Conservation (phyloP, 2,113 vertebrate species). For the Phrynosoma platyrhinos region DNA sequence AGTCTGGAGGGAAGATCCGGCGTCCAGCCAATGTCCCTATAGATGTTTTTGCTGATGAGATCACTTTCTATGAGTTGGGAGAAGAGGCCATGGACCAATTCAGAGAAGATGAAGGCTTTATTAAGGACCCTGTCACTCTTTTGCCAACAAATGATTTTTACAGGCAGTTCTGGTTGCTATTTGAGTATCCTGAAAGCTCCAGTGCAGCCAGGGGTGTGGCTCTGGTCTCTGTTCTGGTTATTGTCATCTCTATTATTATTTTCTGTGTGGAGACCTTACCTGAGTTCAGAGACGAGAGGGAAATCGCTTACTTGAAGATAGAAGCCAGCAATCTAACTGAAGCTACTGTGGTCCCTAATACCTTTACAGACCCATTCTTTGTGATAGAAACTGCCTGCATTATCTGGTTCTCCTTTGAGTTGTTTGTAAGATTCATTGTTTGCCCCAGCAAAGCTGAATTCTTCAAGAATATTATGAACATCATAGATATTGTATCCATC, state of each 20-base stretch:
- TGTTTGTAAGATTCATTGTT: slow-evolving; percentile 87
- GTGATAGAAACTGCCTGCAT: slow-evolving; percentile 94
- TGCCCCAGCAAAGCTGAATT: slow-evolving; percentile 94
- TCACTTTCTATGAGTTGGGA: slow-evolving; percentile 93
- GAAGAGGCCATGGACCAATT: slow-evolving; percentile 94
- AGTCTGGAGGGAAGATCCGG: slow-evolving; percentile 93
- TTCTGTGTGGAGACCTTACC: slow-evolving; percentile 97
- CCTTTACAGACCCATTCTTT: slow-evolving; percentile 95
- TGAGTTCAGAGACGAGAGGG: slow-evolving; percentile 90
- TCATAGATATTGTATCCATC: slow-evolving; percentile 95
- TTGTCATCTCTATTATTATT: slow-evolving; percentile 95
- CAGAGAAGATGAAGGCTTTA: slow-evolving; percentile 95
- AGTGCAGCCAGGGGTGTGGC: slow-evolving; percentile 91
- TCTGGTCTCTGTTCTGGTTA: slow-evolving; percentile 91
- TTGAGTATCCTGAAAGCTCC: slow-evolving; percentile 96
- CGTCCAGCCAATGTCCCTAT: slow-evolving; percentile 93
- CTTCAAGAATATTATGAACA: slow-evolving; percentile 97
- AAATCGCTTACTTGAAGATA: slow-evolving; percentile 68
- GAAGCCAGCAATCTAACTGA: slow-evolving; percentile 66
- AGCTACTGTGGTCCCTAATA: slow-evolving; percentile 69
- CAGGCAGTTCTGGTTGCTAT: slow-evolving; percentile 95
- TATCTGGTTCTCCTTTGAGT: slow-evolving; percentile 94
- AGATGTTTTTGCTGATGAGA: slow-evolving; percentile 94
- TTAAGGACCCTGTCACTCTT: slow-evolving; percentile 89
- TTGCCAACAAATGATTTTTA: slow-evolving; percentile 89